Base-by-base conservation (phyloP, 2,888 invertebrate genomes). In the Phanerotoma sp. region DNA sequence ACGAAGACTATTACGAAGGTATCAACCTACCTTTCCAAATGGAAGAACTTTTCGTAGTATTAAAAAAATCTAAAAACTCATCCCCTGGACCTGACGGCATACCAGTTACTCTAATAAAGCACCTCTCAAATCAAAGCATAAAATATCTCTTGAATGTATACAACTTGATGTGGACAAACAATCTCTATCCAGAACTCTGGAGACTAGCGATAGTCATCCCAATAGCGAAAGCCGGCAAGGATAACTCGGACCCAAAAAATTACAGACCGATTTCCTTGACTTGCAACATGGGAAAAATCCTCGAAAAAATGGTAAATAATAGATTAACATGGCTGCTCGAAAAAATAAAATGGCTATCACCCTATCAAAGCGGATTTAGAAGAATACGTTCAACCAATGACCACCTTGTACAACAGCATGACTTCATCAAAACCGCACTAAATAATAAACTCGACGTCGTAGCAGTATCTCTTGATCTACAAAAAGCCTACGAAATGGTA, bases 61-160 rank as follows among this genome's bases (percentile, higher is more conserved):
- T n/a, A n/a, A n/a, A n/a, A n/a, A n/a, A n/a, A n/a, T n/a, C n/a
- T n/a, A n/a, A n/a, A n/a, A n/a, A n/a, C n/a, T n/a, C n/a, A n/a
- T n/a, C n/a, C n/a, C n/a, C n/a, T n/a, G 49, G 54, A 0, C 54
- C 54, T 2, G 48, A 42, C 20, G 45, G 33, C n/a, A 62, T 62
- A 3, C 49, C 53, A 1, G 58, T 53, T 10, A 45, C 54, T 0
- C 35, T 66, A 9, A 52, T 54, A 13, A n/a, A n/a, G n/a, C n/a
- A n/a, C n/a, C n/a, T n/a, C n/a, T n/a, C n/a, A n/a, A n/a, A n/a
- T n/a, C n/a, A 20, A 3, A 51, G 42, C 15, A 9, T 40, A 6
- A 1, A 44, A 38, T 9, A 35, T 7, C 28, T 54, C n/a, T n/a
- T n/a, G n/a, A 45, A 61, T 2, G n/a, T 62, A 13, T 54, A 48